Evolutionary conservation across 2,113 vertebrate genomes (phyloP).

Genomic region (Oceanites oceanicus): DNA sequence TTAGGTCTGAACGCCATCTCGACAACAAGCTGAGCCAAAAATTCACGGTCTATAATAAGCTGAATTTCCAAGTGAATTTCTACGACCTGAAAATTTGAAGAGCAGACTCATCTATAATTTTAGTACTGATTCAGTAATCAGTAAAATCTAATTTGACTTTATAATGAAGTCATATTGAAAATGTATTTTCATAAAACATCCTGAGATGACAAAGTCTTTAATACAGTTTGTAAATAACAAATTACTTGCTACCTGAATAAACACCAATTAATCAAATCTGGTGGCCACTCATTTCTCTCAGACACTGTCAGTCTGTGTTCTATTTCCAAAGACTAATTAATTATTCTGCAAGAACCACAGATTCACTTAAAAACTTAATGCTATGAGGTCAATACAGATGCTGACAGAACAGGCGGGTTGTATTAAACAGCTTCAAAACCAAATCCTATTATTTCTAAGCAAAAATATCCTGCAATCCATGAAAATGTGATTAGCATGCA

Average conservation of each 20-base stretch:
- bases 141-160: not conserved
- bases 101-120: not conserved
- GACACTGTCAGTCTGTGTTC: not conserved
- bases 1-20: not conserved
- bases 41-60: not conserved
- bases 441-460: not conserved
- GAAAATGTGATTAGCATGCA: not conserved
- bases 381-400: not conserved
- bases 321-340: not conserved
- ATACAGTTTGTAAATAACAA: not conserved
- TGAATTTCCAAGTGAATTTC: not conserved
- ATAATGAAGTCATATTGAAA: not conserved
- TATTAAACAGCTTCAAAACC: not conserved
- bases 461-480: not conserved
- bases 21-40: not conserved
- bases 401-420: not conserved
- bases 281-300: not conserved
- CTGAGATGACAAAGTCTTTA: not conserved
- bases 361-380: constrained; percentile 7
- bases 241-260: not conserved
- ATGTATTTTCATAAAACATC: not conserved
- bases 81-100: not conserved
- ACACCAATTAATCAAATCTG: not conserved
- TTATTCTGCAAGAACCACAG: not conserved
- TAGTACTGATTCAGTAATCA: not conserved